Evolutionary conservation across 2,113 vertebrate genomes (phyloP).

Genomic region (Microcebus ravelobensis): DNA sequence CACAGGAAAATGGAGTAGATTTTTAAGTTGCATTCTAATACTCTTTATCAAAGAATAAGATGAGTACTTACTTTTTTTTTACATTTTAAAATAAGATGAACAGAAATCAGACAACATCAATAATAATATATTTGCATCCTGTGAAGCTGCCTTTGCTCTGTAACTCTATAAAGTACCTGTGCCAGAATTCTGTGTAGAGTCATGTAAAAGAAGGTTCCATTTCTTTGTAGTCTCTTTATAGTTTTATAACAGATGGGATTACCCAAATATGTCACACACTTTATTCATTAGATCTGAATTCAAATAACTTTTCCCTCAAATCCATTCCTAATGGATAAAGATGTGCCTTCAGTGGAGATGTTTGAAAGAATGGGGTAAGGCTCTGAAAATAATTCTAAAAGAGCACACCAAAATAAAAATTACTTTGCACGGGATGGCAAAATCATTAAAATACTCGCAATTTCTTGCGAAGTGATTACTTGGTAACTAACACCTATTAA

Average conservation of each 20-base stretch:
- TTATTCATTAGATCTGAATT: slow-evolving; percentile 1
- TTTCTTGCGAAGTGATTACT: neutral
- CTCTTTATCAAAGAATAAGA: neutral
- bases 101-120: neutral
- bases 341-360: neutral
- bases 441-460: neutral
- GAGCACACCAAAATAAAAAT: neutral
- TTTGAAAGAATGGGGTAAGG: neutral
- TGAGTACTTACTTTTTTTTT: neutral
- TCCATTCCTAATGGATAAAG: neutral
- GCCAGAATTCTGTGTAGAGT: neutral
- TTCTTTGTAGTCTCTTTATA: neutral
- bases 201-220: neutral
- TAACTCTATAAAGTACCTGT: neutral
- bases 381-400: too few relatives aligned
- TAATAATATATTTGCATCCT: neutral
- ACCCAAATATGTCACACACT: neutral
- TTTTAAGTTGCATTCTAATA: neutral
- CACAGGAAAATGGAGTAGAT: neutral
- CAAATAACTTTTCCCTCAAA: neutral
- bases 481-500: neutral
- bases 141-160: fast-evolving
- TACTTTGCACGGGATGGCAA: too few relatives aligned
- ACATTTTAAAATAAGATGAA: neutral
- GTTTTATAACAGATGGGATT: neutral